Percentiles rank a stretch among this genome's conserved stretches.
Evolutionary conservation across 2,888 invertebrate genomes (phyloP).

Genomic region (Escarpia spicata): DNA sequence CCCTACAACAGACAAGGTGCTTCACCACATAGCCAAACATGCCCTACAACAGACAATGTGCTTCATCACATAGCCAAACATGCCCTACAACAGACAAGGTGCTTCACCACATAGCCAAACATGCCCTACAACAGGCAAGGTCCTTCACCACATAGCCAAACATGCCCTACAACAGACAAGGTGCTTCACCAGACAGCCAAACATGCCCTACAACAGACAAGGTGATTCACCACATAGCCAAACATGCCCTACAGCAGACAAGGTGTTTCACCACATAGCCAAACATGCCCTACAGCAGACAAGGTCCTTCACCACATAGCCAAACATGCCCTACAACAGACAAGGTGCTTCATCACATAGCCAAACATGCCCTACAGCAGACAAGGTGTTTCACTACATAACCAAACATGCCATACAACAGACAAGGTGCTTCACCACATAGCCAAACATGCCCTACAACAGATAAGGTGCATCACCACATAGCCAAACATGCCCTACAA

Average conservation of each 20-base stretch:
- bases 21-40: background rate
- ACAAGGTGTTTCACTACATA: background rate
- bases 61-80: background rate
- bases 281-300: slow-evolving; percentile 86
- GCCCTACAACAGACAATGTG: background rate
- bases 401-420: background rate
- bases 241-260: slow-evolving; percentile 65
- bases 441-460: background rate
- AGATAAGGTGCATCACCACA: background rate
- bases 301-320: background rate
- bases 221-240: background rate
- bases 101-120: background rate
- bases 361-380: background rate
- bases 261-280: slow-evolving; percentile 96
- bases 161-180: background rate
- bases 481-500: background rate
- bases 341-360: background rate
- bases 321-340: background rate
- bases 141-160: background rate
- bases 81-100: background rate
- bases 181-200: background rate
- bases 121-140: background rate
- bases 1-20: background rate
- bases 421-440: background rate
- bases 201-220: background rate